Conservation (phyloP, 2,113 vertebrate species). For the Chloebia gouldiae region DNA sequence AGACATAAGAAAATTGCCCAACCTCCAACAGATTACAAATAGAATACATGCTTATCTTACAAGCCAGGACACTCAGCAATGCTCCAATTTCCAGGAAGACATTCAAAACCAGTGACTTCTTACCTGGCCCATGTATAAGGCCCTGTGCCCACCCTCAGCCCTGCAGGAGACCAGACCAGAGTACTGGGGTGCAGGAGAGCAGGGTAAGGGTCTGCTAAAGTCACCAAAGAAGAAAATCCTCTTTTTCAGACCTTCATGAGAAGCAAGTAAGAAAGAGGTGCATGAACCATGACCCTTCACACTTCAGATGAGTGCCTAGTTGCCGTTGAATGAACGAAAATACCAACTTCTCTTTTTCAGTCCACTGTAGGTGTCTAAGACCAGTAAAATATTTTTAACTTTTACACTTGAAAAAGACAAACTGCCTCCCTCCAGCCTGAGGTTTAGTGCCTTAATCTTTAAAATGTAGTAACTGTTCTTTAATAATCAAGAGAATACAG, state of each 20-base stretch:
- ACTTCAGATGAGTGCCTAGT: background rate
- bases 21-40: too few species aligned
- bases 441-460: background rate
- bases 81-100: background rate
- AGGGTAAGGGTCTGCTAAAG: background rate
- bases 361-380: background rate
- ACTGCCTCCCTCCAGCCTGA: background rate
- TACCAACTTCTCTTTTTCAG: background rate
- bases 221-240: background rate
- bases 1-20: too few species aligned
- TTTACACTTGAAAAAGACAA: background rate
- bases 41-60: too few species aligned
- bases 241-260: background rate
- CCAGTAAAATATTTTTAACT: background rate
- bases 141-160: accelerated
- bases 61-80: too few species aligned
- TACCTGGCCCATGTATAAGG: background rate
- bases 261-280: background rate
- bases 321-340: background rate
- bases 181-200: accelerated
- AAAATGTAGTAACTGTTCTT: background rate
- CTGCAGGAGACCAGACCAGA: accelerated
- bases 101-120: background rate
- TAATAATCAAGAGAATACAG: background rate
- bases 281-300: background rate